phyloP scores from a whole-genome alignment of 1,140 invertebrate genomes.

The Myzus persicae region DNA sequence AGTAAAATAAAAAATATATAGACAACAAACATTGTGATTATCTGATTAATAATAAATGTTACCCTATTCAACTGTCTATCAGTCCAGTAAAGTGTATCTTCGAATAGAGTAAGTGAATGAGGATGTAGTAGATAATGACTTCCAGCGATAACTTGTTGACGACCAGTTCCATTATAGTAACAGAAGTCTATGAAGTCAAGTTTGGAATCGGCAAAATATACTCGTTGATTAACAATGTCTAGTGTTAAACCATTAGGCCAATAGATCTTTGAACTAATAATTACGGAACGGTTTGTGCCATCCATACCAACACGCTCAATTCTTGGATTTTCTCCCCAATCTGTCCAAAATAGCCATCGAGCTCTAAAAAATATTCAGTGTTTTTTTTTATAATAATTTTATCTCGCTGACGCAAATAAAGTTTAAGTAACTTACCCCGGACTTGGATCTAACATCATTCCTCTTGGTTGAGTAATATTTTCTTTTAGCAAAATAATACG shows the following conservation, averaged over 20 bases:
- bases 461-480: conserved; percentile 93
- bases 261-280: conserved; percentile 96
- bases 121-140: conserved; percentile 94
- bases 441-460: conserved; percentile 92
- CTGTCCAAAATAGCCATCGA: conserved; percentile 94
- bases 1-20: neutral
- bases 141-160: conserved; percentile 85
- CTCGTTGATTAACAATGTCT: conserved; percentile 89
- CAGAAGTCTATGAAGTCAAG: conserved; percentile 98
- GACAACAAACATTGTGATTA: neutral
- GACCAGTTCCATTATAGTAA: conserved; percentile 91
- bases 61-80: conserved; percentile 91
- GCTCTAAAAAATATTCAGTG: conserved; percentile 66
- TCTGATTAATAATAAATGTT: neutral
- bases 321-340: conserved; percentile 97
- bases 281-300: conserved; percentile 82
- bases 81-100: conserved; percentile 96
- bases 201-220: conserved; percentile 98
- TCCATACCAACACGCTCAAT: conserved; percentile 97
- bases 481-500: conserved; percentile 88
- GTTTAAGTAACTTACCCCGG: conserved; percentile 67
- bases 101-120: conserved; percentile 91
- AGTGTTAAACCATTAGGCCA: conserved; percentile 97
- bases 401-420: too few relatives aligned
- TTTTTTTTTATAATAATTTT: neutral